Evolutionary conservation across 2,797 vertebrate genomes (phyloP), one percentile per base, ranked within the genome.

Genomic region (Amblyopsis hoosieri): DNA sequence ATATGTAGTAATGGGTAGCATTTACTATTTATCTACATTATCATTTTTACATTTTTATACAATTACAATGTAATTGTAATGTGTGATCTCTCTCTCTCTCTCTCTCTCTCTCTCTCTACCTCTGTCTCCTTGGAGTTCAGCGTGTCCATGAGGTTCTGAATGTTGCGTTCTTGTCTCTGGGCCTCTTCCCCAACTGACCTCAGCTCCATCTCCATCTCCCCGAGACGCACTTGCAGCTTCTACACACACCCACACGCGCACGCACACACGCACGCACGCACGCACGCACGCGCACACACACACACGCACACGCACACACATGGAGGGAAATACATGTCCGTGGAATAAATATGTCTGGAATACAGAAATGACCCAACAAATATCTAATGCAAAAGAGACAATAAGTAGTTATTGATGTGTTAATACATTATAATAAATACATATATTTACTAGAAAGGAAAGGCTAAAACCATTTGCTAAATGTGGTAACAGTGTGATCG

Each of bases 161-260:
- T 84, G 49, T 83, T 91, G 68, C 76, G 68, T 71, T 96, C 94
- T 81, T 96, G 94, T 48, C 80, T 90, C 79, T 92, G 93, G 0
- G 93, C 91, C n/a, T 90, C 89, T 64, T 96, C 94, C 67, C 82
- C 91, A 46, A 84, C 85, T 8, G 89, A 86, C 12, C 88, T 91
- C 33, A 98, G 80, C 67, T 97, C 93, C 63, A 83, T 72, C 85
- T 93, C 93, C 93, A 96, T 87, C 62, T 94, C 93, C 23, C 76
- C 74, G 46, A 97, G 86, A 75, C 86, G 94, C 72, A 93, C 85
- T 90, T 96, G 95, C 72, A 98, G 89, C 87, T 93, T 90, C 96
- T 98, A 72, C 57, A 59, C 19, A 59, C 12, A 45, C 29, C 63
- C 4, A 59, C 46, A 71, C 3, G 50, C 62, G 46, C 51, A 65